phyloP scores from a whole-genome alignment of 2,797 vertebrate species.

The Coregonus suidteri region DNA sequence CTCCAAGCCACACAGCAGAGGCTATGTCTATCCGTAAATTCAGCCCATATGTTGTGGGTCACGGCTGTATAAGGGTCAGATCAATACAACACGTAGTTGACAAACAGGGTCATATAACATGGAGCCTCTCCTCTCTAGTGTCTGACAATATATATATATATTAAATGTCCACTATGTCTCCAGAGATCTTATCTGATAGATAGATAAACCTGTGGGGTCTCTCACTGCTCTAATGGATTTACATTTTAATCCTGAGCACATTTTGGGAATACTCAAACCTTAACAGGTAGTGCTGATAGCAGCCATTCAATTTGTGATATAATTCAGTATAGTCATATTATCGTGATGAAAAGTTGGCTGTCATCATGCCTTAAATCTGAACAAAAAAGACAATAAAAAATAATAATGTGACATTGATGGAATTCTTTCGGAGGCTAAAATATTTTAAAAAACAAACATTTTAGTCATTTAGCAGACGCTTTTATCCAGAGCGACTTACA shows the following conservation, averaged over 20 bases:
- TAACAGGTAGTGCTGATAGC: too few species aligned
- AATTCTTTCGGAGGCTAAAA: too few species aligned
- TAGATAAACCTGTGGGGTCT: neutral
- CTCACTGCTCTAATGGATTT: neutral
- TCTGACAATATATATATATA: neutral
- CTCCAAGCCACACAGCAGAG: too few species aligned
- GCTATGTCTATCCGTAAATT: neutral
- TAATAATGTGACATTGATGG: too few species aligned
- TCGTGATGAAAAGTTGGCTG: too few species aligned
- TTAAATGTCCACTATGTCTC: neutral
- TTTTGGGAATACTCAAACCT: neutral
- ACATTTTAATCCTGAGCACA: neutral
- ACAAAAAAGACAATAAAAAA: too few species aligned
- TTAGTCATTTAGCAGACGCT: too few species aligned
- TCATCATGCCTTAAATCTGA: too few species aligned
- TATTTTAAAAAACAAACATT: too few species aligned
- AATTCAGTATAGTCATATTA: too few species aligned
- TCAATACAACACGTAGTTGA: constrained; percentile 66
- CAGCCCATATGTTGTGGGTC: neutral
- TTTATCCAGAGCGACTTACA: too few species aligned
- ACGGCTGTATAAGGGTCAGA: neutral
- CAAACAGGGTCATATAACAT: constrained; percentile 32
- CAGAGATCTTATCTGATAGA: constrained; percentile 1
- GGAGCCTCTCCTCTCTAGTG: neutral
- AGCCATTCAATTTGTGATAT: too few species aligned